Evolutionary conservation across 2,113 vertebrate species (phyloP).

Genomic region (Mormoops blainvillei): DNA sequence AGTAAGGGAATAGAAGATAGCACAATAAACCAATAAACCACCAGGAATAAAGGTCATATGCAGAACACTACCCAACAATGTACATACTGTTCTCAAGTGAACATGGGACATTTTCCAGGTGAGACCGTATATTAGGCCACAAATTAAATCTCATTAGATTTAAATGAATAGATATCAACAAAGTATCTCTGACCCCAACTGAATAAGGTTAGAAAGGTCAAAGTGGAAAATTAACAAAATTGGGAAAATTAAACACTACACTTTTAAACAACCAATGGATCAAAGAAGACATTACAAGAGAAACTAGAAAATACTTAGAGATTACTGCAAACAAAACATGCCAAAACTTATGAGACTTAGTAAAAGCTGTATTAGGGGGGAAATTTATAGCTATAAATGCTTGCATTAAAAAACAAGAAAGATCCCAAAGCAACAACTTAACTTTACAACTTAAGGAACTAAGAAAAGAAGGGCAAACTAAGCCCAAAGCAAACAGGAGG

Average conservation of each 20-base stretch:
- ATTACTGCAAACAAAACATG: neutral
- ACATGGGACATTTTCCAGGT: neutral
- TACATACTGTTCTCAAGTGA: neutral
- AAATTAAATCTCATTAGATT: neutral
- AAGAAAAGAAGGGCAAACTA: neutral
- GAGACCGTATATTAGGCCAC: neutral
- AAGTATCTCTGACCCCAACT: neutral
- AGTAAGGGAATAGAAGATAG: neutral
- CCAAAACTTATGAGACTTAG: neutral
- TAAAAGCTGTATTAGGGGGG: neutral
- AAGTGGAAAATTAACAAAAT: neutral
- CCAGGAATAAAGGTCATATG: neutral
- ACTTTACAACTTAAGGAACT: neutral
- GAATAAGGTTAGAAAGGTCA: neutral
- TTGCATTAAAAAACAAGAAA: neutral
- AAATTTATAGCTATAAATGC: neutral
- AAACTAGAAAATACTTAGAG: neutral
- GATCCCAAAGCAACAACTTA: neutral
- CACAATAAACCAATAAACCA: neutral
- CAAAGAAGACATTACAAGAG: neutral
- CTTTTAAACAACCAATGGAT: neutral
- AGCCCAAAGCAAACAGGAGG: neutral
- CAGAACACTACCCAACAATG: neutral
- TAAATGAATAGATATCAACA: neutral
- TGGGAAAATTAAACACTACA: neutral